These are phyloP conservation scores for Mormyrus proboscirostris DNA, from an alignment of 2,797 vertebrate species.

Conservation along the genomic window DNA sequence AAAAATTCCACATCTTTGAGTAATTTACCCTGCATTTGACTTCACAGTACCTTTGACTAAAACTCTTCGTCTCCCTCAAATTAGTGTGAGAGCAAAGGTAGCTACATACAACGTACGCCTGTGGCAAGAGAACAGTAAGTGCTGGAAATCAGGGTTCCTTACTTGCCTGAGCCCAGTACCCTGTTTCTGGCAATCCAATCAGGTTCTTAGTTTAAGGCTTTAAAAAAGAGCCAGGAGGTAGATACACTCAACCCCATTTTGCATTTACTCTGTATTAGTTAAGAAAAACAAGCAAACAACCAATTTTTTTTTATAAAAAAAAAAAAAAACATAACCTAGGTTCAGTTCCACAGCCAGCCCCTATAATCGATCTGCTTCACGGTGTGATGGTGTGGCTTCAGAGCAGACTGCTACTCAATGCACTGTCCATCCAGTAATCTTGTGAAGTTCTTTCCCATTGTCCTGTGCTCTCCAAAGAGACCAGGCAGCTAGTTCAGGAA, in stretches of 20 bases:
- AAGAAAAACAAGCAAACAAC: conserved; percentile 20
- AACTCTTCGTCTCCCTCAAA: neutral
- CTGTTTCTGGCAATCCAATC: conserved; percentile 18
- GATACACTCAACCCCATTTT: conserved; percentile 32
- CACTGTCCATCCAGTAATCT: neutral
- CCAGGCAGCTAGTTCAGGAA: neutral
- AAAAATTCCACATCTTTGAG: neutral
- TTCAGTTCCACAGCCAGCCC: conserved; percentile 15
- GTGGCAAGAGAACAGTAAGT: conserved; percentile 14
- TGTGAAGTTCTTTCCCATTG: neutral
- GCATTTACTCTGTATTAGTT: conserved; percentile 22
- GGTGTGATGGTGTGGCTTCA: neutral
- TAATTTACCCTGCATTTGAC: conserved; percentile 23
- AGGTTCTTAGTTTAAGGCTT: conserved; percentile 24
- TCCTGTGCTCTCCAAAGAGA: neutral
- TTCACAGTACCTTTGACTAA: conserved; percentile 24
- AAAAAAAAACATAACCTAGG: neutral
- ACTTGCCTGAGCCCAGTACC: conserved; percentile 9
- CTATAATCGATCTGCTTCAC: neutral
- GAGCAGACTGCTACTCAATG: conserved; percentile 14
- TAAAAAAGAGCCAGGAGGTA: conserved; percentile 36
- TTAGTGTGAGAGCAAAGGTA: neutral
- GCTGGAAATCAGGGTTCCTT: conserved; percentile 14
- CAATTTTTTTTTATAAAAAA: neutral
- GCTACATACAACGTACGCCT: conserved; percentile 4